Percentiles rank a stretch among this genome's conserved stretches.
Conservation (phyloP, 2,113 vertebrate species). For the Lanius ludovicianus region DNA sequence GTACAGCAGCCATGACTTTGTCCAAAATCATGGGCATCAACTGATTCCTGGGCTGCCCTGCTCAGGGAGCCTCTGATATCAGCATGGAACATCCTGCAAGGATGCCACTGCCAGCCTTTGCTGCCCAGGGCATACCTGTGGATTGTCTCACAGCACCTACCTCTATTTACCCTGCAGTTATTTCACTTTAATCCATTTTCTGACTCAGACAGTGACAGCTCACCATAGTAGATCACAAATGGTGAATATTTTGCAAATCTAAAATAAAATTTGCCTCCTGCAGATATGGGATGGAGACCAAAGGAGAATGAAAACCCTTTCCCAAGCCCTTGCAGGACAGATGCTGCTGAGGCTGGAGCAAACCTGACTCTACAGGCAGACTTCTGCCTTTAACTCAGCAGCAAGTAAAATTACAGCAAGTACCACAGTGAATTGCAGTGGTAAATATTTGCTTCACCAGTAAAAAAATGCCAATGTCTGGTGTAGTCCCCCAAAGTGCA, state of each 20-base stretch:
- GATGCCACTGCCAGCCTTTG: not conserved
- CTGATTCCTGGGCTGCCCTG: not conserved
- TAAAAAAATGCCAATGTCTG: not conserved
- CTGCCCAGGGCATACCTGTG: not conserved
- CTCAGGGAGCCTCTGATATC: not conserved
- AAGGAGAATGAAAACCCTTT: not conserved
- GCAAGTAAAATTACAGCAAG: not conserved
- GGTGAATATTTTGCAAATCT: constrained; percentile 16
- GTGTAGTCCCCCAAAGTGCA: not conserved
- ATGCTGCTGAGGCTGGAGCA: accelerated
- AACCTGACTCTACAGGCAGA: not conserved
- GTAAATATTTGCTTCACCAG: not conserved
- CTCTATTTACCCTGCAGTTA: not conserved
- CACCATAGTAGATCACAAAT: not conserved
- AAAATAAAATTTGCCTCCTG: not conserved
- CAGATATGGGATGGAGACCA: accelerated
- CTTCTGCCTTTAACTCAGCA: not conserved
- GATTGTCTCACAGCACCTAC: not conserved
- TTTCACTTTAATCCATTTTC: not conserved
- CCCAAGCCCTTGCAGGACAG: not conserved
- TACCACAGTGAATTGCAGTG: not conserved
- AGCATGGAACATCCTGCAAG: not conserved
- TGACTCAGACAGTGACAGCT: not conserved
- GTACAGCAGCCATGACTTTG: not conserved
- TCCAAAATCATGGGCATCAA: not conserved